Conservation (phyloP, 2,797 vertebrate species). For the Otolemur crassicaudatus region DNA sequence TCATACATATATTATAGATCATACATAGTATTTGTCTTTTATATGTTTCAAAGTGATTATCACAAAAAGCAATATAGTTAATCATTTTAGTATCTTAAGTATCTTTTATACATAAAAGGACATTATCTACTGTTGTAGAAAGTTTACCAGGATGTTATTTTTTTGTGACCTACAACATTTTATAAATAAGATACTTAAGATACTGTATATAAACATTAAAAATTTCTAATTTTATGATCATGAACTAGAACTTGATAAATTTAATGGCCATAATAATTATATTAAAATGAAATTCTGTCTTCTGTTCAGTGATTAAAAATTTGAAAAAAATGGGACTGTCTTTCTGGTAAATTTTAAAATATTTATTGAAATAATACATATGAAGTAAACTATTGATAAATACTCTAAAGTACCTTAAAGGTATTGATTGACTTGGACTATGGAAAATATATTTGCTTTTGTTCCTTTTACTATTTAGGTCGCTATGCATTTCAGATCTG, state of each 20-base stretch:
- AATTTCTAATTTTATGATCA: constrained; percentile 19
- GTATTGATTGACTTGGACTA: constrained; percentile 2
- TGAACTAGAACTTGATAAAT: constrained; percentile 13
- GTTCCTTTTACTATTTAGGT: constrained; percentile 87
- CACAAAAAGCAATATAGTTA: not conserved
- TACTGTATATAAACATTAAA: not conserved
- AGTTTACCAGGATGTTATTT: not conserved
- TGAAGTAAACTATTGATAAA: constrained; percentile 26
- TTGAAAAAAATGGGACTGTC: not conserved
- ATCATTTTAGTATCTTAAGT: constrained; percentile 26
- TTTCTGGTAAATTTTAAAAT: constrained; percentile 49
- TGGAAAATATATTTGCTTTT: constrained; percentile 46
- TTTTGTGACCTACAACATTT: not conserved
- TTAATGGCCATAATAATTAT: not conserved
- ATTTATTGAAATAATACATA: not conserved
- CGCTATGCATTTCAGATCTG: constrained; percentile 93
- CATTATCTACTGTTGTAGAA: not conserved
- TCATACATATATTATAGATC: not conserved
- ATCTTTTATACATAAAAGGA: not conserved
- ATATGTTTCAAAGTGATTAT: not conserved
- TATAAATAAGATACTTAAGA: not conserved
- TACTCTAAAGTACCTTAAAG: not conserved
- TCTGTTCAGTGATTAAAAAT: constrained; percentile 44
- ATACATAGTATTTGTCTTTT: not conserved
- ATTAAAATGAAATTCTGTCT: constrained; percentile 52